phyloP scores from a whole-genome alignment of 2,113 vertebrate species.

The Silurus meridionalis region DNA sequence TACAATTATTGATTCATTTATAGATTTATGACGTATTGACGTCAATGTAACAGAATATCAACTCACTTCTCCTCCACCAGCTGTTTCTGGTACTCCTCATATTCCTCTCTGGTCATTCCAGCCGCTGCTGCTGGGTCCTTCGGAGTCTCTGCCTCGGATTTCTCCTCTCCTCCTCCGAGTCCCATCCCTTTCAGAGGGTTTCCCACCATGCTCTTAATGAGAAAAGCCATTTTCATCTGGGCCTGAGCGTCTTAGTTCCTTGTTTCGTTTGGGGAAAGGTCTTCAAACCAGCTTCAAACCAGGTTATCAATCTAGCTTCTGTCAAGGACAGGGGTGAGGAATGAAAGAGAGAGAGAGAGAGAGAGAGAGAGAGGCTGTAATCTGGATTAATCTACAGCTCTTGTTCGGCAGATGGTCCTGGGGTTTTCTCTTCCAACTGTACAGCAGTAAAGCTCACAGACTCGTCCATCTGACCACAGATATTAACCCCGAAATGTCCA shows the following conservation, averaged over 20 bases:
- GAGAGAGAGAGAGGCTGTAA: slow-evolving; percentile 76
- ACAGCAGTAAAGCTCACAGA: slow-evolving; percentile 62
- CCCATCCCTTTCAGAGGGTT: slow-evolving; percentile 91
- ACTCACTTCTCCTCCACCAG: slow-evolving; percentile 98
- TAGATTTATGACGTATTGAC: background rate
- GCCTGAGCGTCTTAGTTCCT: background rate
- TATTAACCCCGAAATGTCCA: background rate
- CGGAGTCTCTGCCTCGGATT: slow-evolving; percentile 81
- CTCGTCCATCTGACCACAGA: too few relatives aligned
- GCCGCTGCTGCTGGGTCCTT: slow-evolving; percentile 87
- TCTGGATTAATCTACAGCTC: slow-evolving; percentile 91
- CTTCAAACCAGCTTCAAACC: slow-evolving; percentile 58
- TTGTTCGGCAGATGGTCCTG: slow-evolving; percentile 86
- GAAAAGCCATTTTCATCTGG: slow-evolving; percentile 81
- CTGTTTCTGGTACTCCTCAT: slow-evolving; percentile 96
- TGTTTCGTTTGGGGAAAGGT: slow-evolving; percentile 34
- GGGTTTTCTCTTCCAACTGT: slow-evolving; percentile 68
- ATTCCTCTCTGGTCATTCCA: slow-evolving; percentile 95
- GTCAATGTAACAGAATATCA: background rate
- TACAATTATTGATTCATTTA: background rate
- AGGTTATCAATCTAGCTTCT: slow-evolving; percentile 59
- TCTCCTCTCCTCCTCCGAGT: slow-evolving; percentile 85
- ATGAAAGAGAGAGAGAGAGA: slow-evolving; percentile 62
- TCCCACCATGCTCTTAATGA: slow-evolving; percentile 92
- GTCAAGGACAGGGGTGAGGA: slow-evolving; percentile 80